Conservation (phyloP, 2,113 vertebrate genomes). For the Erythrocebus patas region DNA sequence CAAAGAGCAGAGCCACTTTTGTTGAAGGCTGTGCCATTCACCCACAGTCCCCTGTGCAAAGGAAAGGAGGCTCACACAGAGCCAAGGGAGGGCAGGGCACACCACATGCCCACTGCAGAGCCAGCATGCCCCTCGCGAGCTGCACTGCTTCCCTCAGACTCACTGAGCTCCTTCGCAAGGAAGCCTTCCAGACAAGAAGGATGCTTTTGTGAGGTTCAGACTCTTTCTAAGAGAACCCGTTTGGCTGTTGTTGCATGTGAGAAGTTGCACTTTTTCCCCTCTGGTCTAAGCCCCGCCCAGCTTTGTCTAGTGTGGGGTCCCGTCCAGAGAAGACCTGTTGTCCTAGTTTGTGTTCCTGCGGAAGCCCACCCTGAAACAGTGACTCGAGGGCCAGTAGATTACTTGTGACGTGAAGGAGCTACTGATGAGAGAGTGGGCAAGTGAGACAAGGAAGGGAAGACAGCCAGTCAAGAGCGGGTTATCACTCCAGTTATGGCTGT, state of each 20-base stretch:
- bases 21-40: not conserved
- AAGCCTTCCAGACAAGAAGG: not conserved
- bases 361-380: not conserved
- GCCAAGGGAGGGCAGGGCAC: no score
- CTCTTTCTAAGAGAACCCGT: not conserved
- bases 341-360: not conserved
- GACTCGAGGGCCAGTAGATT: not conserved
- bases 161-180: not conserved
- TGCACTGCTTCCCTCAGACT: not conserved
- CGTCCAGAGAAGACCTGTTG: not conserved
- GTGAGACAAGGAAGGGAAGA: not conserved
- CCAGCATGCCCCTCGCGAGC: not conserved
- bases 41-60: no score
- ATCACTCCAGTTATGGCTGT: accelerated
- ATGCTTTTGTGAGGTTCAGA: not conserved
- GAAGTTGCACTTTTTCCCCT: not conserved
- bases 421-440: not conserved
- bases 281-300: not conserved
- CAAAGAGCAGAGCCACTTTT: not conserved
- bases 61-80: no score
- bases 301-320: not conserved
- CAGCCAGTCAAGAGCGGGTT: not conserved
- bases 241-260: not conserved
- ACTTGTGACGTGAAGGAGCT: not conserved
- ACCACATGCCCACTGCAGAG: not conserved